Evolutionary conservation across 2,113 vertebrate species (phyloP), one percentile per base, ranked within the genome.

Genomic region (Paradoxurus hermaphroditus): DNA sequence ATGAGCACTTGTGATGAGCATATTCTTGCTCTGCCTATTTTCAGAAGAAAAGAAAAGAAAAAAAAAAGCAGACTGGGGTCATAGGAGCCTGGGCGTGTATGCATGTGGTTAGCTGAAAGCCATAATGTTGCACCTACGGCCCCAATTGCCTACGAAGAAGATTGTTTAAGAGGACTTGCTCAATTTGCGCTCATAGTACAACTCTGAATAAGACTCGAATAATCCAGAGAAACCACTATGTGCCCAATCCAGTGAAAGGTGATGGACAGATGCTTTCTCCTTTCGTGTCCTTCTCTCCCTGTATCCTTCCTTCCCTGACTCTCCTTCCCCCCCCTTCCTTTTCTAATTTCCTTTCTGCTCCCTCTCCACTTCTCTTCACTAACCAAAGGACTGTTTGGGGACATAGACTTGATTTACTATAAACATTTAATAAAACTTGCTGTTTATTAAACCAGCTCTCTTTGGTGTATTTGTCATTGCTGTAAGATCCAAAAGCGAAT

Each of bases 401-500:
- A 85, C 36, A 44, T 2, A 78, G 83, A 87, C 31, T 84, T 83
- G 72, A 94, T 75, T 91, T 77, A 93, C 46, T 90, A 16, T n/a
- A 91, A 83, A 86, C 23, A 73, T 91, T 86, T 95, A 68, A 72
- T 84, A 91, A 92, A 94, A 49, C 39, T 90, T 68, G 13, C 49
- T 27, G 1, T 78, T 86, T 95, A 63, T 92, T 93, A 94, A 91
- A 8, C 46, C 31, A 65, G 39, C 44, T 86, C n/a, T 87, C 65
- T 94, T 82, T 77, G 86, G 18, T 41, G 34, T 62, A 46, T 83
- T 75, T 96, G 51, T 95, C 77, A 67, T 79, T 83, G 59, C 31
- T 53, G 1, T 86, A 92, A 86, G 86, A 95, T 5, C 67, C 14
- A 91, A 84, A 86, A 91, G 4, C 86, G 34, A 96, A 79, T 87